These are phyloP conservation scores for Notolepis coatsorum DNA, from an alignment of 2,797 vertebrate genomes.

Conservation along the genomic window DNA sequence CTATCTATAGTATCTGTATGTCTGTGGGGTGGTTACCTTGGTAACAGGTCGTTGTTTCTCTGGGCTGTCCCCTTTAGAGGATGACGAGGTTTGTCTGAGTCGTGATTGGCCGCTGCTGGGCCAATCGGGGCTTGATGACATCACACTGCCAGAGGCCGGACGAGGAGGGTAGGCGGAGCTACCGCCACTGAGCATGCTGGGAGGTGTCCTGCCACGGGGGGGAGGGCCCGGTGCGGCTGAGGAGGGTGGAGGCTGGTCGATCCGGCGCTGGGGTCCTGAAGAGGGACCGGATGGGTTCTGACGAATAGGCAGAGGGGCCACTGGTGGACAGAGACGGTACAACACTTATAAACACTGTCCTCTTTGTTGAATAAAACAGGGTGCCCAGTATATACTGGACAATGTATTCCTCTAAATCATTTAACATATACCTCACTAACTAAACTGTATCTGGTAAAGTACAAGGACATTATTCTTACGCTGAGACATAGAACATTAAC, in stretches of 20 bases:
- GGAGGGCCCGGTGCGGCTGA: conserved; percentile 80
- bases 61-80: conserved; percentile 95
- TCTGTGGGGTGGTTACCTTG: conserved; percentile 69
- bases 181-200: conserved; percentile 85
- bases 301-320: conserved; percentile 77
- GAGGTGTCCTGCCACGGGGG: conserved; percentile 89
- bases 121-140: conserved; percentile 90
- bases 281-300: conserved; percentile 91
- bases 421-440: no score
- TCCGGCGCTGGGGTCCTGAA: conserved; percentile 90
- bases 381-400: no score
- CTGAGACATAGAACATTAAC: no score
- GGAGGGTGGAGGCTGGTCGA: conserved; percentile 88
- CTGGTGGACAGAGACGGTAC: no score
- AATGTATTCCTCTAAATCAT: no score
- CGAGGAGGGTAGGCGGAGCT: conserved; percentile 85
- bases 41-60: conserved; percentile 88
- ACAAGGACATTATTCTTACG: no score
- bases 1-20: no score
- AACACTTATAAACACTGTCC: no score
- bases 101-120: conserved; percentile 74
- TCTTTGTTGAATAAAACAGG: no score
- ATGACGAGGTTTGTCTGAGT: conserved; percentile 88
- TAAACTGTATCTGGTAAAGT: no score
- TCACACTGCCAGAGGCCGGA: conserved; percentile 91